Evolutionary conservation across 2,113 vertebrate genomes (phyloP).

Genomic region (Naja naja): DNA sequence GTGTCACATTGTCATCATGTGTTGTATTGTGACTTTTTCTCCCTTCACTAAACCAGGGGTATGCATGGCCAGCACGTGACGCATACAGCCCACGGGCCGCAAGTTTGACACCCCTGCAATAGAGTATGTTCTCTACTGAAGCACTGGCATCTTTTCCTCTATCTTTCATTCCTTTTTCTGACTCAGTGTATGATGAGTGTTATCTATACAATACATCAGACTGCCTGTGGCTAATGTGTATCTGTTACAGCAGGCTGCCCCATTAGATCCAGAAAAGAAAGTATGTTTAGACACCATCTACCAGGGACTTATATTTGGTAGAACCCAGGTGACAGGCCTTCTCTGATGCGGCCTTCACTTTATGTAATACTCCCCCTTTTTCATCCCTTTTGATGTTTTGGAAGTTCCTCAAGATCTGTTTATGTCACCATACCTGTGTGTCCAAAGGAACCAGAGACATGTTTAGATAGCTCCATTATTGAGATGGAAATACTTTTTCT

Average conservation of each 20-base stretch:
- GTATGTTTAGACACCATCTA: background rate
- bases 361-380: background rate
- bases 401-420: background rate
- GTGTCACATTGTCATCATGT: too few species aligned
- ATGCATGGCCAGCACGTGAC: too few species aligned
- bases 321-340: background rate
- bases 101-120: too few species aligned
- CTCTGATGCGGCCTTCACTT: background rate
- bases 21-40: too few species aligned
- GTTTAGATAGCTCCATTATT: background rate
- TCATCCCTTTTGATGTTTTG: background rate
- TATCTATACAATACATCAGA: background rate
- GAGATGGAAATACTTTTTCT: background rate
- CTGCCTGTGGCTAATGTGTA: background rate
- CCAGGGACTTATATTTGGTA: background rate
- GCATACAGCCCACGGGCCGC: fast-evolving
- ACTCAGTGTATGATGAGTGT: background rate
- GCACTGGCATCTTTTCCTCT: background rate
- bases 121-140: background rate
- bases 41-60: too few species aligned
- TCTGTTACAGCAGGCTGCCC: background rate
- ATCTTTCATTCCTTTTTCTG: background rate
- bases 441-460: background rate
- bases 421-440: background rate
- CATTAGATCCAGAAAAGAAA: background rate